Percentiles rank a stretch among this genome's conserved stretches.
Conservation (phyloP, 2,113 vertebrate species). For the Siniperca knerii region DNA sequence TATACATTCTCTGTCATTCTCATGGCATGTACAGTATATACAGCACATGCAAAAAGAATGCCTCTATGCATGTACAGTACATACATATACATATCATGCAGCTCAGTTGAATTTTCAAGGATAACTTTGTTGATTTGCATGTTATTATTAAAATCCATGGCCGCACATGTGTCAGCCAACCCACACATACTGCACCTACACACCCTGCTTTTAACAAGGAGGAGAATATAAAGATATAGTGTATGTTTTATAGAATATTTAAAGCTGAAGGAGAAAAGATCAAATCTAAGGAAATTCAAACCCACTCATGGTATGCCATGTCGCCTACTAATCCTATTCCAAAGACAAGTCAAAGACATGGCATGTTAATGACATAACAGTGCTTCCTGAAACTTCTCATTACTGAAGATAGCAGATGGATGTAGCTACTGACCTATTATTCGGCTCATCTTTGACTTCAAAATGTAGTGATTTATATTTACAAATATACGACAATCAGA, state of each 20-base stretch:
- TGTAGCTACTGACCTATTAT: background rate
- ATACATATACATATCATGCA: background rate
- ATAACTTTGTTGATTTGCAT: constrained; percentile 10
- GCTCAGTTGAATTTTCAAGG: constrained; percentile 11
- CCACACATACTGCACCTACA: background rate
- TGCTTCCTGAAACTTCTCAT: background rate
- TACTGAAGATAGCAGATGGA: background rate
- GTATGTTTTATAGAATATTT: constrained; percentile 7
- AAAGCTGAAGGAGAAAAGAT: constrained; percentile 8
- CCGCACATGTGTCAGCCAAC: constrained; percentile 9
- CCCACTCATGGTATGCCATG: background rate
- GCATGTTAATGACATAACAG: background rate
- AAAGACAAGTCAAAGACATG: constrained; percentile 3
- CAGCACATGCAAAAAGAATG: background rate
- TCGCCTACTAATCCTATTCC: background rate
- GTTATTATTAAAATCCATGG: constrained; percentile 14
- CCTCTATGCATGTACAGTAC: background rate
- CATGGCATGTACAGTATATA: background rate
- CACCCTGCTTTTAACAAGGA: background rate
- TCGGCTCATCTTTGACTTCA: background rate
- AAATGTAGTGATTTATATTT: background rate
- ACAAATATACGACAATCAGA: background rate
- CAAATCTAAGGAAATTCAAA: background rate
- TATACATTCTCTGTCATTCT: constrained; percentile 1
- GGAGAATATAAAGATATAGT: background rate